Base-by-base conservation (phyloP, 1,140 invertebrate genomes). In the Patella vulgata region DNA sequence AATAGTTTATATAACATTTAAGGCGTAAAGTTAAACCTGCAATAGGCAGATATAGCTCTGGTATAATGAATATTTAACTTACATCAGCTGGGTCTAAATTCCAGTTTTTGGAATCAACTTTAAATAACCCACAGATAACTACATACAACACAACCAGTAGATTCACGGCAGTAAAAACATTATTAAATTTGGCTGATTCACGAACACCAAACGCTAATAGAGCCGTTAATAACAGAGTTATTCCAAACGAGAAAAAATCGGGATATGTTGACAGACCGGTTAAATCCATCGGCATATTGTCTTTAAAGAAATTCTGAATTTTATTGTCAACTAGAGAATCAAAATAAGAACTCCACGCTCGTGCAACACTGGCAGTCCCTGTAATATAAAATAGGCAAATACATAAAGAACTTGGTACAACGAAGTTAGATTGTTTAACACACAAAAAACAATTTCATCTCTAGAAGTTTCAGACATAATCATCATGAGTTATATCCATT, bases 121-220 rank as follows among this genome's bases (percentile, higher is more conserved):
- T 93, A 30, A 93, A 89, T 9, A 89, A 84, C 1, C 95, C 95
- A 68, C 90, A 89, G 1, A 96, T 87, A 0, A 97, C 87, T 1
- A 96, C 92, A 61, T 92, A 91, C 0, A 87, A 60, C n/a, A 98
- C 91, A 0, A 95, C 94, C 0, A 88, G 58, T 51, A 98, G 77
- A 83, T 98, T 98, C 17, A 97, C 85, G 0, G 87, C 84, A 0
- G 95, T 97, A 79, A 97, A 97, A 9, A 96, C 85, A 74, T 95
- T 97, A 83, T 97, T 97, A 50, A 97, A 86, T 43, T 89, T 88
- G 6, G 94, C 91, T 0, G 95, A 97, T 81, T 97, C 93, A 75
- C 90, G 93, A 11, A 95, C 95, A 25, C 95, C 95, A 52, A 92
- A 83, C 0, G 89, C 88, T 6, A 97, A 85, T 19, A 97, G 75